Evolutionary conservation across 2,888 invertebrate genomes (phyloP), one percentile per base, ranked within the genome.

Genomic region (Podotricha telesiphe): DNA sequence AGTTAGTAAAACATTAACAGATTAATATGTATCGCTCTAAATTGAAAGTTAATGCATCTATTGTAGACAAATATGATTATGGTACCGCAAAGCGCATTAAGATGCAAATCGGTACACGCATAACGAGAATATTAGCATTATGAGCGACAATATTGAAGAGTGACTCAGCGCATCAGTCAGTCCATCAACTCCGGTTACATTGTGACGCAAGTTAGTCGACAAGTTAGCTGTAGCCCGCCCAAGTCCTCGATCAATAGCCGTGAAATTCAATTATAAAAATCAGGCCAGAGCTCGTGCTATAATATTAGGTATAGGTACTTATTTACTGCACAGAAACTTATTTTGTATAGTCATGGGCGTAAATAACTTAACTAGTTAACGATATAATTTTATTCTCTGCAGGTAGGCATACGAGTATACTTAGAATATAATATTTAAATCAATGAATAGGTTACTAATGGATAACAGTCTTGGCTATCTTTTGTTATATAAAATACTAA

Each of bases 41-140:
- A 70, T 51, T 65, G 45, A 73, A 74, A 71, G 73, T 68, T 71
- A 74, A 73, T 70, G 71, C 73, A 64, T 72, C 67, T 53, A 70
- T 77, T 73, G 76, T 75, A 78, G 76, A 78, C 77, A 80, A 79
- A 78, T 78, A 79, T 68, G 45, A 73, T 72, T 71, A 76, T 71
- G 72, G 80, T 84, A 84, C 84, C 82, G 84, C 82, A 82, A 82
- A 88, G 84, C 82, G 82, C 82, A 90, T 89, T 92, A 89, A 85
- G 79, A 91, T 92, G 91, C 89, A 91, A 92, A 92, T 92, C 87
- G 88, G 82, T 88, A 89, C 89, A 88, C 84, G 89, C 87, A 86
- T 88, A 87, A 85, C 87, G 80, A 88, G 85, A 88, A 87, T 87
- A 91, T 92, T 92, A 84, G 88, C 92, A 92, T 92, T 84, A 83